Conservation (phyloP, 2,797 vertebrate species). For the Rallus crepitans region DNA sequence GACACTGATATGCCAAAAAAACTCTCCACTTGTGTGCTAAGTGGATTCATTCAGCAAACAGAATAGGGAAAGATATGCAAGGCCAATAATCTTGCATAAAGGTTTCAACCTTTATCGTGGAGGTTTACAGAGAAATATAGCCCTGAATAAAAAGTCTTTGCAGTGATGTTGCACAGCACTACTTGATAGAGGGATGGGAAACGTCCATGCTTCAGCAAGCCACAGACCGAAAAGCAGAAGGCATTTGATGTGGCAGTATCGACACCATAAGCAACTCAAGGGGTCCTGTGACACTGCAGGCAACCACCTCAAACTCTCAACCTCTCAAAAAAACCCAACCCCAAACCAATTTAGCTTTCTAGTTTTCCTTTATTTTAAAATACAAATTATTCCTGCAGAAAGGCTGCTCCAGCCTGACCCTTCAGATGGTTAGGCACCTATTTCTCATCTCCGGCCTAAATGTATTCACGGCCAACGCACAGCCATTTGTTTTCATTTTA, state of each 20-base stretch:
- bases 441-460: not conserved
- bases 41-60: not conserved
- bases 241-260: not conserved
- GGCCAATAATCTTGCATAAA: not conserved
- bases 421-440: not conserved
- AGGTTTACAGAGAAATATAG: not conserved
- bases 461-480: fast-evolving
- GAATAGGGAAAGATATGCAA: not conserved
- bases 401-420: not conserved
- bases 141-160: too few relatives aligned
- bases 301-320: not conserved
- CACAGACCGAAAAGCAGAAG: not conserved
- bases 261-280: fast-evolving
- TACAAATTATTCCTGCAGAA: not conserved
- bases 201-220: fast-evolving
- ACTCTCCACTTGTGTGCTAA: not conserved
- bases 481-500: constrained; percentile 37
- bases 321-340: not conserved
- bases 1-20: not conserved
- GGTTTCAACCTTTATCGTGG: too few relatives aligned
- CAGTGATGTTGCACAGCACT: not conserved
- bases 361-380: too few relatives aligned
- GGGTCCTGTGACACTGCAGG: not conserved
- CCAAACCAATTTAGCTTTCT: not conserved
- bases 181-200: not conserved